Percentiles rank a stretch among this genome's conserved stretches.
These are phyloP conservation scores for Suillia variegata DNA, from an alignment of 2,888 invertebrate genomes.

Conservation along the genomic window DNA sequence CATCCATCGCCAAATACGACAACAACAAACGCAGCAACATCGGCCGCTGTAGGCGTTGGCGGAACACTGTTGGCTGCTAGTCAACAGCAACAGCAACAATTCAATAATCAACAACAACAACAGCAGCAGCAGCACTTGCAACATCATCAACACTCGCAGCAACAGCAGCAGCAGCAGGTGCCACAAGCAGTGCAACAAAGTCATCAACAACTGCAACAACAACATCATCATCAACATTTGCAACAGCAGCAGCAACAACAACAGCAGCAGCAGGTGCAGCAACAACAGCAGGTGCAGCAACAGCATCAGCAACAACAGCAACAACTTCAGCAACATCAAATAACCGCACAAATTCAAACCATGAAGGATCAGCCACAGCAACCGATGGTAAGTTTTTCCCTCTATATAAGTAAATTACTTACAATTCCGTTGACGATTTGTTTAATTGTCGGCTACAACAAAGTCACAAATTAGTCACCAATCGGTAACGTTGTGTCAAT, in stretches of 20 bases:
- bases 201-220: constrained; percentile 38
- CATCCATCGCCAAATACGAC: constrained; percentile 58
- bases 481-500: no score
- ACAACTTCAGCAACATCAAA: constrained; percentile 56
- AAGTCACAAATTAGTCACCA: no score
- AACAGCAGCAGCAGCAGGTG: constrained; percentile 34
- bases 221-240: constrained; percentile 41
- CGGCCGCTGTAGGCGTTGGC: constrained; percentile 38
- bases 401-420: no score
- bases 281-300: constrained; percentile 38
- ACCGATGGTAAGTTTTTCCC: constrained; percentile 60
- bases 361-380: constrained; percentile 63
- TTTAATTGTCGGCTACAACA: no score
- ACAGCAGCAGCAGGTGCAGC: constrained; percentile 38
- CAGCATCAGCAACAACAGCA: constrained; percentile 54
- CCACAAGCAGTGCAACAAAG: constrained; percentile 34
- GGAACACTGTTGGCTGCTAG: constrained; percentile 28
- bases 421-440: no score
- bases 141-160: constrained; percentile 38
- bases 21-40: no score
- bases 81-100: constrained; percentile 37
- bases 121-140: constrained; percentile 42
- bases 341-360: constrained; percentile 61
- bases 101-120: constrained; percentile 40
- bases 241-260: constrained; percentile 38